These are phyloP conservation scores for Drosophila mimica DNA, from an alignment of 2,888 invertebrate genomes.

Conservation along the genomic window DNA sequence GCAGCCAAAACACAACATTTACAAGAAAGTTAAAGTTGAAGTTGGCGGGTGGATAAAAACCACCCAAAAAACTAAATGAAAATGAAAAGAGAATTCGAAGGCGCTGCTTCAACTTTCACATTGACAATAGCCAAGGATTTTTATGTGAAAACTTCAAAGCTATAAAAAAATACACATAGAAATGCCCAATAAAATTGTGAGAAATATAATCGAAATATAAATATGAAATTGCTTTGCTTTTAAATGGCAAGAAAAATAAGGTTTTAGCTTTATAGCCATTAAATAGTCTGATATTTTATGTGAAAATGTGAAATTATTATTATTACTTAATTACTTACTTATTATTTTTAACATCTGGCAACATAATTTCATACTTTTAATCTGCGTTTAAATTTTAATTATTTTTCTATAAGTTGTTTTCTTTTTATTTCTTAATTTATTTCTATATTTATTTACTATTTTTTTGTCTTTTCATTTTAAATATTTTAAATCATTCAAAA, in stretches of 20 bases:
- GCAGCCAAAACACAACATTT: constrained; percentile 27
- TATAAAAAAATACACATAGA: not conserved
- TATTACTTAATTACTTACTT: too few species aligned
- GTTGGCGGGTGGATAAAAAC: constrained; percentile 34
- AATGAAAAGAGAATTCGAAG: constrained; percentile 18
- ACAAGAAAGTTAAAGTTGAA: constrained; percentile 33
- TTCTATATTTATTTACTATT: not conserved
- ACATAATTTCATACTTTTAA: not conserved
- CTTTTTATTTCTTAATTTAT: not conserved
- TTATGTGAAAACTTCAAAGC: constrained; percentile 21
- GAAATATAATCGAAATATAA: not conserved
- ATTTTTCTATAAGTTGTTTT: not conserved
- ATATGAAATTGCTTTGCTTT: not conserved
- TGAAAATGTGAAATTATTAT: too few species aligned
- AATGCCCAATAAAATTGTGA: not conserved
- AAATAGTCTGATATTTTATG: not conserved
- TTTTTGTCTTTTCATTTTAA: not conserved
- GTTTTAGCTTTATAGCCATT: not conserved
- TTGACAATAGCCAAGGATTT: constrained; percentile 37
- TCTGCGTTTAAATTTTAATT: not conserved
- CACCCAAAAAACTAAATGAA: constrained; percentile 19
- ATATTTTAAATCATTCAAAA: not conserved
- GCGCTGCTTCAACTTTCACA: constrained; percentile 60
- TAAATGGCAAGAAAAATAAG: not conserved
- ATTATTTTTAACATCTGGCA: too few species aligned